Evolutionary conservation across 2,888 invertebrate genomes (phyloP), one percentile per base, ranked within the genome.

Genomic region (Crematogaster levior): DNA sequence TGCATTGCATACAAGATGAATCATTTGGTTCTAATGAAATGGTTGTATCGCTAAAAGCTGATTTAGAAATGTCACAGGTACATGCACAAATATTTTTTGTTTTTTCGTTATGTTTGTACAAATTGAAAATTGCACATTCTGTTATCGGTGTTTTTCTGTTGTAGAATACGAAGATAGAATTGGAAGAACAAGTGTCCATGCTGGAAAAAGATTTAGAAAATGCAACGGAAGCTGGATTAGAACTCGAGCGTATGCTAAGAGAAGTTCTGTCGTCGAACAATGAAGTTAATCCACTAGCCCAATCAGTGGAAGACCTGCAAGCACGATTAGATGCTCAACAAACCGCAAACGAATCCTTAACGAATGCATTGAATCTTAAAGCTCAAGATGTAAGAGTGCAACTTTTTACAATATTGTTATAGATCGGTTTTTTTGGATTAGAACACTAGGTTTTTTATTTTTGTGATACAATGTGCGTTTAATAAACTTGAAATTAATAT

Each of bases 141-240:
- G 24, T 21, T 30, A 68, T 56, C 4, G 56, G 1, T 4, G 0
- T 79, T 30, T 10, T n/a, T 65, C 72, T 61, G 34, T 83, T 86
- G 6, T 73, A 95, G 94, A 93, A 93, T 72, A 93, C 93, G 24
- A 96, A 95, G 86, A 89, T 90, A 4, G 95, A 95, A 81, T 92
- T 97, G 58, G 96, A 97, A 93, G 97, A 97, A 74, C 96, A 97
- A 93, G 95, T 97, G 27, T 94, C 95, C 72, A 95, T 96, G 92
- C 92, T 97, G 91, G 96, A 98, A 95, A 96, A 97, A 95, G 96
- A 98, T 92, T 95, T 98, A 58, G 98, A 98, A 94, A 97, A 96
- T 91, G 97, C 97, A 0, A 97, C 98, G 0, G 97, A 97, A 90
- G 97, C 97, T 9, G 97, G 97, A 60, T 95, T 98, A 86, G 98